A percentile compares a stretch with the other conserved stretches of the same genome.
phyloP scores from a whole-genome alignment of 2,888 invertebrate species.

The Rambutsinella grinnellia region DNA sequence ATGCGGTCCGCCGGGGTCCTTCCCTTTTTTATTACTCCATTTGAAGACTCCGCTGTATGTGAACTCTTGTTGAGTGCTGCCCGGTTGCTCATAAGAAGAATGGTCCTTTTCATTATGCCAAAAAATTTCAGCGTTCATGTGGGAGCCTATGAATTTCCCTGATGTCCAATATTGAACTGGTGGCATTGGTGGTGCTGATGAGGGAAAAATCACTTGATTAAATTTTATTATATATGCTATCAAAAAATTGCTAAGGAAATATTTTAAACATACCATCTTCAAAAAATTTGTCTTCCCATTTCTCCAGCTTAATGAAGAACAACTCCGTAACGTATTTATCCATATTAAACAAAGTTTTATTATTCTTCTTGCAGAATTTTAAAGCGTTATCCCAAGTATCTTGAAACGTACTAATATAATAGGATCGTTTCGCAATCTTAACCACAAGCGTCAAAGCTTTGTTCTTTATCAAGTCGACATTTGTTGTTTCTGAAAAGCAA shows the following conservation, averaged over 20 bases:
- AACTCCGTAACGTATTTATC: background rate
- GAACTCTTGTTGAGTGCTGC: background rate
- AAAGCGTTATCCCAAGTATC: slow-evolving; percentile 13
- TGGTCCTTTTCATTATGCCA: slow-evolving; percentile 11
- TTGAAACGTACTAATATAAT: no score
- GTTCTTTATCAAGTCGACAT: no score
- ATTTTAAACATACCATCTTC: background rate
- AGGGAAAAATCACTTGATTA: background rate
- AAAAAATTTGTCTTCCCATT: background rate
- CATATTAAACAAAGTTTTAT: slow-evolving; percentile 20
- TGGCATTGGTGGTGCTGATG: slow-evolving; percentile 4
- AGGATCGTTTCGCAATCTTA: no score
- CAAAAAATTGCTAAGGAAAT: background rate
- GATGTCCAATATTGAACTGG: slow-evolving; percentile 26
- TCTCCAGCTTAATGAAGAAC: background rate
- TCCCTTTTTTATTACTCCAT: slow-evolving; percentile 11
- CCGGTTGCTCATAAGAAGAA: background rate
- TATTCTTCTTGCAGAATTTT: background rate
- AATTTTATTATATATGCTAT: background rate
- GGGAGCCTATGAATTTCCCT: slow-evolving; percentile 8
- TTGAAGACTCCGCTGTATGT: slow-evolving; percentile 7
- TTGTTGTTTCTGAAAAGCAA: no score
- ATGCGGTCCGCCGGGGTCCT: slow-evolving; percentile 15
- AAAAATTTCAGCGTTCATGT: slow-evolving; percentile 11
- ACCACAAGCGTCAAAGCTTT: no score